Evolutionary conservation across 2,797 vertebrate genomes (phyloP), one percentile per base, ranked within the genome.

Genomic region (Gephyroberyx darwinii): DNA sequence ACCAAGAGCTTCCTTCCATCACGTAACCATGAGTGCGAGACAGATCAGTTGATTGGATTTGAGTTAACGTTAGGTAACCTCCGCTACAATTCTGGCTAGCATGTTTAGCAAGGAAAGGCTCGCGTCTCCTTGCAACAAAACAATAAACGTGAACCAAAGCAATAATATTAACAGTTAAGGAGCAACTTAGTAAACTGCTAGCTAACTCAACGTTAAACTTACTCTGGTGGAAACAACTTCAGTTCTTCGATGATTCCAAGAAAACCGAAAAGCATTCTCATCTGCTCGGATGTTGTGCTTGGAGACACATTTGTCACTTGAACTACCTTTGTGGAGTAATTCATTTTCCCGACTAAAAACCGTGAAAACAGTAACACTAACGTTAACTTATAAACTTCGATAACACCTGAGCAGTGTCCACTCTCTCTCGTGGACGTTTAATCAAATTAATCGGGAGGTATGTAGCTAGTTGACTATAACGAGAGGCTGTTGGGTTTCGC

Each of bases 201-300:
- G 0, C 1, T 10, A 3, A 16, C 43, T 16, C 5, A 12, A 37
- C 5, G 13, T 13, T 62, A 0, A 52, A 96, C 97, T 97, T 81
- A 97, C 97, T 97, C 96, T 31, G 96, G 96, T 56, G 96, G 97
- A 87, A 97, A 97, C 74, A 98, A 92, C 84, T 95, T 96, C 33
- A 98, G 91, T 50, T 98, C 97, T 76, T 98, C 96, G 90, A 98
- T 97, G 93, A 96, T 97, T 87, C 97, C 97, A 77, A 98, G 92
- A 90, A 97, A 98, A 12, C 96, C 96, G 89, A 98, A 98, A 58
- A 98, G 95, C 48, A 95, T 98, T 85, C 95, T 93, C 97, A 98
- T 98, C 94, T 98, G 97, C 87, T 98, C 97, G 72, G 96, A 97
- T 78, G 95, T 97, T 53, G 96, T 95, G 93, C 96, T 96, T 66